Evolutionary conservation across 2,113 vertebrate genomes (phyloP).

Genomic region (Oryctolagus cuniculus): mOryCun1.1 NC_091434.1:28425001-28425500

Average conservation of each 20-base stretch:
- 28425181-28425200: not conserved
- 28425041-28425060: too few species aligned
- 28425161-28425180: not conserved
- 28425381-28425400: not conserved
- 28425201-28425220: not conserved
- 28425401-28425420: not conserved
- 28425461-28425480: not conserved
- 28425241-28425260: not conserved
- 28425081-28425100: not conserved
- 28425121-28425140: not conserved
- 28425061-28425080: not conserved
- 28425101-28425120: not conserved
- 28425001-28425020: too few species aligned
- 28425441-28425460: not conserved
- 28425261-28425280: not conserved
- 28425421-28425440: not conserved
- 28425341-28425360: not conserved
- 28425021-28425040: too few species aligned
- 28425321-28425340: slow-evolving; percentile 40
- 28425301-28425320: not conserved
- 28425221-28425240: not conserved
- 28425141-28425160: slow-evolving; percentile 23
- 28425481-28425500: not conserved
- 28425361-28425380: not conserved
- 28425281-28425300: not conserved